Conservation (phyloP, 2,113 vertebrate species). For the Typhlomys cinereus region DNA sequence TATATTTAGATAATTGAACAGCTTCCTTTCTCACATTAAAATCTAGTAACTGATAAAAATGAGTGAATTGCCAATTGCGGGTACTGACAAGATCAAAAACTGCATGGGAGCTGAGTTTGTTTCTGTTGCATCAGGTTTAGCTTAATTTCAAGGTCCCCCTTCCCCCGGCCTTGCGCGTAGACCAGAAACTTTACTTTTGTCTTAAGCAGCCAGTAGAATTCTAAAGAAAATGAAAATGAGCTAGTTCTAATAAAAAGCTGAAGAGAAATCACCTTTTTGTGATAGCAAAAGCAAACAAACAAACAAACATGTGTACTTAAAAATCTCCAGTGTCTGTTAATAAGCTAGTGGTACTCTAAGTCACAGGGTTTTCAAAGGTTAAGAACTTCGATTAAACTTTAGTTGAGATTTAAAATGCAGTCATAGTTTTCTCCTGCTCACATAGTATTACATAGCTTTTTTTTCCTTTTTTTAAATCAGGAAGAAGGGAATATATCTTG, state of each 20-base stretch:
- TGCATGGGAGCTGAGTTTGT: slow-evolving; percentile 56
- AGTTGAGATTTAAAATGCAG: slow-evolving; percentile 1
- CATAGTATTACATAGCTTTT: not conserved
- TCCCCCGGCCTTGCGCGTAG: not conserved
- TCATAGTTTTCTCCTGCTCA: not conserved
- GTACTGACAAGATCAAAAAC: slow-evolving; percentile 80
- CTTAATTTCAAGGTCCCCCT: slow-evolving; percentile 36
- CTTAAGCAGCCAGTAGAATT: not conserved
- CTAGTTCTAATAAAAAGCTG: not conserved
- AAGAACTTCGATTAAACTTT: slow-evolving; percentile 44
- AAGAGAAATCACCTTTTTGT: not conserved
- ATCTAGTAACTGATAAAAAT: slow-evolving; percentile 89
- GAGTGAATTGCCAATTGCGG: slow-evolving; percentile 77
- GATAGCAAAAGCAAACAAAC: not conserved
- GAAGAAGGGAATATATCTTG: not conserved
- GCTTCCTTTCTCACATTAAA: slow-evolving; percentile 90
- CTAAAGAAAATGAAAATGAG: not conserved
- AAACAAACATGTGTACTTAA: not conserved
- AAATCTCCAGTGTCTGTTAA: not conserved
- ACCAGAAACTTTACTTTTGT: slow-evolving; percentile 48
- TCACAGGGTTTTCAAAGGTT: not conserved
- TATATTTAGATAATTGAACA: slow-evolving; percentile 91
- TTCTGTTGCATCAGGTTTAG: not conserved
- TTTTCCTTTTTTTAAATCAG: not conserved
- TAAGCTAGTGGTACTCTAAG: not conserved